Percentiles rank a stretch among this genome's conserved stretches.
These are phyloP conservation scores for Cottoperca gobio DNA, from an alignment of 2,797 vertebrate genomes.

Conservation along the genomic window DNA sequence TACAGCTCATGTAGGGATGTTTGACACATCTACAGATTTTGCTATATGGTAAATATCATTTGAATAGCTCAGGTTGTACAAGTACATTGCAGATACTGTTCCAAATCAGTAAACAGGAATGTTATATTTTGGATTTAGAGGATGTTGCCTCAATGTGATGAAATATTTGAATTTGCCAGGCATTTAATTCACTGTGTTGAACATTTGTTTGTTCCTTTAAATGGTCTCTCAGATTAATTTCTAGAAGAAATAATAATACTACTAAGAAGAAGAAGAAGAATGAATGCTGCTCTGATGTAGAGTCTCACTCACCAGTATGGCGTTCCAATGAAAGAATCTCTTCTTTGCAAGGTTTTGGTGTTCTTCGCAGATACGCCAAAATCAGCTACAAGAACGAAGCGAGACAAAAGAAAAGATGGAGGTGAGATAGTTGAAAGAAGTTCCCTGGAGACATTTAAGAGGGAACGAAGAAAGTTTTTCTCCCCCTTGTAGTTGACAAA, in stretches of 20 bases:
- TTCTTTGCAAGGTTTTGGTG: constrained; percentile 92
- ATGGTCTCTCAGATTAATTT: too few relatives aligned
- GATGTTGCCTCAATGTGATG: not conserved
- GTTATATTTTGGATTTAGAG: not conserved
- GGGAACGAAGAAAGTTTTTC: not conserved
- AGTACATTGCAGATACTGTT: not conserved
- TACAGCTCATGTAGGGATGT: not conserved
- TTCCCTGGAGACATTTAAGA: not conserved
- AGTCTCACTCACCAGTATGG: constrained; percentile 94
- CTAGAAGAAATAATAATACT: too few relatives aligned
- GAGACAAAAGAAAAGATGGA: not conserved
- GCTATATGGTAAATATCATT: not conserved
- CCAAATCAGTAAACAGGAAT: not conserved
- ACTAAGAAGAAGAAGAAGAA: too few relatives aligned
- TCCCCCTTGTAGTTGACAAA: not conserved
- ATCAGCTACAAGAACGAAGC: constrained; percentile 86
- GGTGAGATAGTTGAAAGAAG: constrained; percentile 3
- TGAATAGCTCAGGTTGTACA: not conserved
- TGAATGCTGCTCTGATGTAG: too few relatives aligned
- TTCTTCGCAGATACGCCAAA: constrained; percentile 99
- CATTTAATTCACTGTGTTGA: not conserved
- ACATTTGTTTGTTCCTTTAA: too few relatives aligned
- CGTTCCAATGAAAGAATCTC: constrained; percentile 97
- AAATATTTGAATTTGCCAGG: not conserved
- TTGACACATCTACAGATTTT: not conserved